Percentiles rank a stretch among this genome's conserved stretches.
These are phyloP conservation scores for Oncorhynchus keta DNA, from an alignment of 2,113 vertebrate genomes.

Conservation along the genomic window DNA sequence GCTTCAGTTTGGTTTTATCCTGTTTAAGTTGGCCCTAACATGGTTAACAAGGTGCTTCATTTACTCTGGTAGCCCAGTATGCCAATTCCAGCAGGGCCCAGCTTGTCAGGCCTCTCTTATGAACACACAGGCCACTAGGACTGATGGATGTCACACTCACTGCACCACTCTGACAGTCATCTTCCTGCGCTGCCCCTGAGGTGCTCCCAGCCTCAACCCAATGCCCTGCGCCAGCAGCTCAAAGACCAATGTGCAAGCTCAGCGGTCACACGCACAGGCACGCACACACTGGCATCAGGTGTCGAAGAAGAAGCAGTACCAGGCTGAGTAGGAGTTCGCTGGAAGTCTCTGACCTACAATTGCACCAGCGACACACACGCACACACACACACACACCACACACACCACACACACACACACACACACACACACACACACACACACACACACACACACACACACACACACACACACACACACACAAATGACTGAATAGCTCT, in stretches of 20 bases:
- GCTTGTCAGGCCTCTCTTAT: background rate
- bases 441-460: background rate
- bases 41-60: background rate
- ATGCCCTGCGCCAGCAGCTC: background rate
- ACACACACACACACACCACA: background rate
- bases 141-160: background rate
- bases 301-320: background rate
- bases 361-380: background rate
- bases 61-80: background rate
- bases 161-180: background rate
- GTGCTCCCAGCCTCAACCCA: background rate
- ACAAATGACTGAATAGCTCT: background rate
- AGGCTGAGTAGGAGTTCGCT: background rate
- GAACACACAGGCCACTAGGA: background rate
- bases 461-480: background rate
- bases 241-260: background rate
- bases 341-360: background rate
- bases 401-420: no score
- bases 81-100: background rate
- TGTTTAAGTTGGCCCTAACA: no score
- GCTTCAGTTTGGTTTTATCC: background rate
- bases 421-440: background rate
- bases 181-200: background rate
- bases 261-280: background rate
- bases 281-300: background rate